A percentile compares a stretch with the other conserved stretches of the same genome.
phyloP scores from a whole-genome alignment of 2,797 vertebrate genomes.

The Pangasius krempfi region DNA sequence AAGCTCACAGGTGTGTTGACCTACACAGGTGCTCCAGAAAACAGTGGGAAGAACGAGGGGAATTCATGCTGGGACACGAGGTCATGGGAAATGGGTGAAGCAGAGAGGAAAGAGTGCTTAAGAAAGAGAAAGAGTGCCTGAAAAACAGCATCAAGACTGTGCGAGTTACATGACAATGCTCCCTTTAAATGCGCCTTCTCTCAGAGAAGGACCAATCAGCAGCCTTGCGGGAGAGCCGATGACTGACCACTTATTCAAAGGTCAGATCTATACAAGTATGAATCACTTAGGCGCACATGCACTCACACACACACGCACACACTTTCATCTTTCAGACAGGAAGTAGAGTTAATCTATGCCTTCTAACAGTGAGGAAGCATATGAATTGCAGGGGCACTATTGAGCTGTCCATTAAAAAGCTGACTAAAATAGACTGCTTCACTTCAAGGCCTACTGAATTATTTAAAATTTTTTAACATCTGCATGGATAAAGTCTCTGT shows the following conservation, averaged over 20 bases:
- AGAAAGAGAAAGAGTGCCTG: background rate
- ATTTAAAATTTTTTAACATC: background rate
- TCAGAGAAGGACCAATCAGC: constrained; percentile 24
- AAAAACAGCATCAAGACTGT: background rate
- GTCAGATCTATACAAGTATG: constrained; percentile 51
- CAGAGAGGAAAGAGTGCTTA: background rate
- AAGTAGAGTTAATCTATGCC: constrained; percentile 37
- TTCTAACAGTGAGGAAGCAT: constrained; percentile 9
- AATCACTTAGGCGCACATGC: constrained; percentile 23
- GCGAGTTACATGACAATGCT: constrained; percentile 20
- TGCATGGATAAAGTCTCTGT: background rate
- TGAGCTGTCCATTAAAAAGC: constrained; percentile 35
- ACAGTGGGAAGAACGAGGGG: constrained; percentile 15
- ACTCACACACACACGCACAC: background rate
- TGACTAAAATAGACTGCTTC: constrained; percentile 32
- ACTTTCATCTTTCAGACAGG: constrained; percentile 42
- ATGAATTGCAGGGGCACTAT: constrained; percentile 35
- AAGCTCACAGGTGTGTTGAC: constrained; percentile 50
- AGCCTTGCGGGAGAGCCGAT: constrained; percentile 37
- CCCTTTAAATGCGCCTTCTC: constrained; percentile 36
- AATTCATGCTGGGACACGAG: constrained; percentile 24
- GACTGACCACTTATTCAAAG: constrained; percentile 50
- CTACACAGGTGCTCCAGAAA: constrained; percentile 53
- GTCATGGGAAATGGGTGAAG: constrained; percentile 48
- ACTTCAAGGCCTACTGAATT: background rate